These are phyloP conservation scores for Phataginus tetradactyla DNA, from an alignment of 2,797 vertebrate species.

Conservation along the genomic window DNA sequence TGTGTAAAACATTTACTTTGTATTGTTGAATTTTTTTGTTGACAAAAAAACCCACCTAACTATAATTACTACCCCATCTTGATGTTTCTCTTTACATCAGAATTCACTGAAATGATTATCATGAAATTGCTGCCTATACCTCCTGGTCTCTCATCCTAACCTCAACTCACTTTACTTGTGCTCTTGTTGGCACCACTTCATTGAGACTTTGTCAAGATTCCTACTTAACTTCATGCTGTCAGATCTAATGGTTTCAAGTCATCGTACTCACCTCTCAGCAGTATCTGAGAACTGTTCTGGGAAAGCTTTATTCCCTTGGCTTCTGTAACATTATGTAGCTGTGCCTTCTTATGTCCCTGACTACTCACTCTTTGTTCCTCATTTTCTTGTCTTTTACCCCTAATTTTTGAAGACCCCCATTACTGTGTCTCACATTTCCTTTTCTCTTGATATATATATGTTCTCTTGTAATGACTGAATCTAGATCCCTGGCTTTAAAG, in stretches of 20 bases:
- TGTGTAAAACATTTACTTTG: not conserved
- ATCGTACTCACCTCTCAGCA: not conserved
- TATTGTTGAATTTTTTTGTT: not conserved
- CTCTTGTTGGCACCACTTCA: not conserved
- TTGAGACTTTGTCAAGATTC: not conserved
- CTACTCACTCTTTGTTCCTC: not conserved
- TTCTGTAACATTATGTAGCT: not conserved
- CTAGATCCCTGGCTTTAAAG: not conserved
- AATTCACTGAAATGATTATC: not conserved
- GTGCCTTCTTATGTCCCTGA: not conserved
- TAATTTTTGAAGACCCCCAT: not conserved
- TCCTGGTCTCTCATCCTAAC: not conserved
- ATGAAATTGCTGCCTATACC: not conserved
- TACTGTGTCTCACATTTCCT: fast-evolving
- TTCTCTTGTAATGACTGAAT: not conserved
- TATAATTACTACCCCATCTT: not conserved
- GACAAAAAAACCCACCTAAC: not conserved
- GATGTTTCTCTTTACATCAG: not conserved
- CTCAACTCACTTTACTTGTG: not conserved
- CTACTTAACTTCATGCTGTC: not conserved
- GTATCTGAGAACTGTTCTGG: not conserved
- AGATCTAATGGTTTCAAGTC: not conserved
- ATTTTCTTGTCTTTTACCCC: not conserved
- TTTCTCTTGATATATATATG: not conserved
- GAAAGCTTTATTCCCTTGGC: not conserved